Conservation (phyloP, 2,888 invertebrate species). For the Nemotelus nigrinus region DNA sequence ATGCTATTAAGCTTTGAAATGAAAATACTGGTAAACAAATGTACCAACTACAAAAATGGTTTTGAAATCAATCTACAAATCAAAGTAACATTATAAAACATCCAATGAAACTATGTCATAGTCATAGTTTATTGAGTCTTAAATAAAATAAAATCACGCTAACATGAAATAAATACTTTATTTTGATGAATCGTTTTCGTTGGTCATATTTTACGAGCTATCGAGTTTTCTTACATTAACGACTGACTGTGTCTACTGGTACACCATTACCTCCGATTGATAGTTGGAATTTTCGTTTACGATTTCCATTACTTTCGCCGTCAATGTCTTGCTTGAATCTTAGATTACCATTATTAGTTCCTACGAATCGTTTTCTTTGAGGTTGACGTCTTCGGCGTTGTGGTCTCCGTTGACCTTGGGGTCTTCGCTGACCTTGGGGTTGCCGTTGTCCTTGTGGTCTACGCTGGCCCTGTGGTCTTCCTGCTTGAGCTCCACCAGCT, state of each 20-base stretch:
- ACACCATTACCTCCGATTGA: constrained; percentile 1
- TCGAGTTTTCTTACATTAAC: not conserved
- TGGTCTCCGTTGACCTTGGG: constrained; percentile 21
- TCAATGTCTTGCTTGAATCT: constrained; percentile 17
- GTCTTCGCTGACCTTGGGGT: not conserved
- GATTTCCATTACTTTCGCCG: not conserved
- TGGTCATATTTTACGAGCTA: constrained; percentile 7
- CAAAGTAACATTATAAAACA: no score
- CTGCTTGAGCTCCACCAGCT: not conserved
- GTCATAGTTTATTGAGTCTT: no score
- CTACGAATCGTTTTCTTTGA: constrained; percentile 17
- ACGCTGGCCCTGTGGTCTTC: not conserved
- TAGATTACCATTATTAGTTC: constrained; percentile 33
- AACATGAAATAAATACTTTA: no score
- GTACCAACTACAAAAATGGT: no score
- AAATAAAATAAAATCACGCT: no score
- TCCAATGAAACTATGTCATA: no score
- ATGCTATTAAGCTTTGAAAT: no score
- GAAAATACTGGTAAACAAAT: no score
- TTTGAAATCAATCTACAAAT: no score
- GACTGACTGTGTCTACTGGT: constrained; percentile 2
- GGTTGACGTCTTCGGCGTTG: constrained; percentile 20
- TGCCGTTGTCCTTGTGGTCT: not conserved
- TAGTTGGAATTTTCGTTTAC: constrained; percentile 9
- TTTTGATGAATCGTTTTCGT: not conserved